phyloP scores from a whole-genome alignment of 1,140 invertebrate genomes.

The Gerris buenoi region DNA sequence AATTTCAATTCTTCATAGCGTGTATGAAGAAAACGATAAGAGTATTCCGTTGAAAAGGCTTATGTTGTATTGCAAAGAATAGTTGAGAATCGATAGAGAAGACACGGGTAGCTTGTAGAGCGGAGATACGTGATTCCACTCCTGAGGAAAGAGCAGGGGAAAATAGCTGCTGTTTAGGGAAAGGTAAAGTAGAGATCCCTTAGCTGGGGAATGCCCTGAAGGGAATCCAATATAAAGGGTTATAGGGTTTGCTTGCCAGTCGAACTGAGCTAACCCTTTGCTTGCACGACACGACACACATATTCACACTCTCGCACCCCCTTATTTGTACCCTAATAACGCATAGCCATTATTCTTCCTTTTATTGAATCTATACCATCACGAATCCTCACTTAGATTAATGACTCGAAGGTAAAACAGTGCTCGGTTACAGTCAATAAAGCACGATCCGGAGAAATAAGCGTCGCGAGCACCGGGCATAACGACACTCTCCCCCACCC shows the following conservation, averaged over 20 bases:
- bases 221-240: background rate
- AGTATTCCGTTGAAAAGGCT: too few relatives aligned
- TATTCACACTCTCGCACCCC: too few relatives aligned
- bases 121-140: background rate
- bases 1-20: too few relatives aligned
- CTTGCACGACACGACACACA: background rate
- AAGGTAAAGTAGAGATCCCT: background rate
- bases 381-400: background rate
- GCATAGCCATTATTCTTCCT: background rate
- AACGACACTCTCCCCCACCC: too few relatives aligned
- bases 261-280: background rate
- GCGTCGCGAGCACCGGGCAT: too few relatives aligned
- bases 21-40: too few relatives aligned
- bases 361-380: background rate
- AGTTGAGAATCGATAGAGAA: too few relatives aligned
- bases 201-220: background rate
- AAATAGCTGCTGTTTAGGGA: background rate
- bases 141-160: background rate
- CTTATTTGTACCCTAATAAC: background rate
- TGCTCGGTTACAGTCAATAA: background rate
- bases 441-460: too few relatives aligned
- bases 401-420: background rate
- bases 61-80: too few relatives aligned
- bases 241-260: background rate
- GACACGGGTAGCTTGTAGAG: background rate